Percentiles rank a stretch among this genome's conserved stretches.
Evolutionary conservation across 2,888 invertebrate genomes (phyloP).

Genomic region (Bhutanitis thaidina): DNA sequence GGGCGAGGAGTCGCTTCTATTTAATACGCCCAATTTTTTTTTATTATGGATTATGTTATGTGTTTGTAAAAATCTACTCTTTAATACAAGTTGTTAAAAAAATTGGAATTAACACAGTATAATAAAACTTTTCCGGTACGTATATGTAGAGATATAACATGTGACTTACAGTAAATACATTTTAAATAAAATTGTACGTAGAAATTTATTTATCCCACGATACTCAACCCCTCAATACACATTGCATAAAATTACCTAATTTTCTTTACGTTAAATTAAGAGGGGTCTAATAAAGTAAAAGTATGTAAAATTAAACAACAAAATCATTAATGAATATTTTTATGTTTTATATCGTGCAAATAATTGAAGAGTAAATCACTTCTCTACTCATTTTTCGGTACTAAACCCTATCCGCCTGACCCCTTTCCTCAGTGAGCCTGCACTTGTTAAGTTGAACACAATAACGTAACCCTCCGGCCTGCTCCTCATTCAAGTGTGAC

Average conservation of each 20-base stretch:
- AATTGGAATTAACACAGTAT: too few relatives aligned
- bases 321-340: too few relatives aligned
- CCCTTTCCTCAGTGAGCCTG: conserved; percentile 40
- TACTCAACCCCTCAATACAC: background rate
- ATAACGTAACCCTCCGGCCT: conserved; percentile 40
- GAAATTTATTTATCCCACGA: too few relatives aligned
- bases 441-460: conserved; percentile 46
- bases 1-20: conserved; percentile 28
- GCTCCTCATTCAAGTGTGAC: conserved; percentile 41
- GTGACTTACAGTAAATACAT: too few relatives aligned
- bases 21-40: background rate
- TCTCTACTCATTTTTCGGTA: conserved; percentile 31
- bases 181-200: too few relatives aligned
- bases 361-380: too few relatives aligned
- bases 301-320: too few relatives aligned
- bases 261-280: too few relatives aligned
- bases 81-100: too few relatives aligned
- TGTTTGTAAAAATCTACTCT: background rate
- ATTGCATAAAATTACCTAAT: background rate
- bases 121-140: too few relatives aligned
- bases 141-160: too few relatives aligned
- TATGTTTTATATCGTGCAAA: background rate
- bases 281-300: too few relatives aligned
- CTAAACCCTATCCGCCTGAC: conserved; percentile 35
- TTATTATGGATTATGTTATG: background rate